Base-by-base conservation (phyloP, 2,797 vertebrate species). In the Stomatorhinus walkeri region DNA sequence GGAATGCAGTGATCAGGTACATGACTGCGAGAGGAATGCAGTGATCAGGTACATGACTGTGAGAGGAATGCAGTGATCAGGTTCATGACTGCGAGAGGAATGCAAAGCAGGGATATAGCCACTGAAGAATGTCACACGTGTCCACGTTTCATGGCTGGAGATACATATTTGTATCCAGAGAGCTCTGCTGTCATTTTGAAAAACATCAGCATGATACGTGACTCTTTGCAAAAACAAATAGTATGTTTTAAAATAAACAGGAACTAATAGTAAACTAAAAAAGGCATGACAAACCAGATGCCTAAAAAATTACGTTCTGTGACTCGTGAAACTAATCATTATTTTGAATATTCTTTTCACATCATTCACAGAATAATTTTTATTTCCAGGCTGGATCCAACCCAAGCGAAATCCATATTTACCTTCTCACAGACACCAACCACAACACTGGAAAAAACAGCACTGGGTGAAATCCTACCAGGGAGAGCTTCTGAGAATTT, bases 361-460 rank as follows among this genome's bases (percentile, higher is more conserved):
- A 72, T 72, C 28, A 72, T 72, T 43, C 76, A 81, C 76, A 81
- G 76, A 81, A 81, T 81, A 19, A 81, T 46, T 81, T 81, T 72
- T 46, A 19, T 46, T 32, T 52, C 84, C 49, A 85, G 46, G n/a
- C 76, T 81, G 76, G 76, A 81, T 51, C 10, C 24, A 85, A 32
- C 51, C 84, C 84, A 54, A 51, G 22, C 28, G 22, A 85, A 85
- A 51, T 85, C 84, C 48, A 52, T 52, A 16, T 51, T 28, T 28
- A 28, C 48, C 48, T 85, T 36, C 76, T 85, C 22, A 54, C n/a
- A 24, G 49, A 85, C 49, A 28, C 22, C 14, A 14, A 85, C 9
- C 22, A 28, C 84, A 28, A 85, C 36, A 81, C 36, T 81, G 76
- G 68, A 72, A 46, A 46, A 40, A 46, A 81, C 76, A 10, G 76